Conservation (phyloP, 2,113 vertebrate genomes). For the Rhombomys opimus region DNA sequence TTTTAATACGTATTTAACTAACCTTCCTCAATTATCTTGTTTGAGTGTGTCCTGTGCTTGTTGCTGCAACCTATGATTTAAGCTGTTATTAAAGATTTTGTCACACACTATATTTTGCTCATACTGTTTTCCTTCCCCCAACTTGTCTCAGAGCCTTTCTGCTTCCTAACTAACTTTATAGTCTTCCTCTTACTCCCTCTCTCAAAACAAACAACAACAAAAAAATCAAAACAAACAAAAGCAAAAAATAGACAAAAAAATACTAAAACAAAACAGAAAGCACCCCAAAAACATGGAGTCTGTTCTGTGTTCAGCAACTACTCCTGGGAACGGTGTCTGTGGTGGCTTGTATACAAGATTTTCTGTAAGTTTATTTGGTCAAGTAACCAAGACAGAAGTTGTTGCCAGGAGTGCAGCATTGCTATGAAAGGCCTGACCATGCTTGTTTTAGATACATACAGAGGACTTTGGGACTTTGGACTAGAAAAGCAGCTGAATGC, state of each 20-base stretch:
- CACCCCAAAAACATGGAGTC: not conserved
- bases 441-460: not conserved
- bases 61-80: not conserved
- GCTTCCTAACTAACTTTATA: not conserved
- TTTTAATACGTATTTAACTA: conserved; percentile 4
- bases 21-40: not conserved
- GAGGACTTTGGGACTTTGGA: not conserved
- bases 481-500: not conserved
- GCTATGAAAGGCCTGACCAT: not conserved
- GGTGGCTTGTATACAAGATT: not conserved
- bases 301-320: not conserved
- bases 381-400: not conserved
- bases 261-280: not conserved
- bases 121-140: not conserved
- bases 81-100: not conserved
- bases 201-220: not conserved
- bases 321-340: not conserved
- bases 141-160: not conserved
- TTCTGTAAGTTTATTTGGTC: no score
- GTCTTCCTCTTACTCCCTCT: not conserved
- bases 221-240: not conserved
- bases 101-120: not conserved
- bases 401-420: not conserved
- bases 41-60: not conserved
- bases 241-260: not conserved